Conservation (phyloP, 2,113 vertebrate genomes). For the Syngnathus scovelli region DNA sequence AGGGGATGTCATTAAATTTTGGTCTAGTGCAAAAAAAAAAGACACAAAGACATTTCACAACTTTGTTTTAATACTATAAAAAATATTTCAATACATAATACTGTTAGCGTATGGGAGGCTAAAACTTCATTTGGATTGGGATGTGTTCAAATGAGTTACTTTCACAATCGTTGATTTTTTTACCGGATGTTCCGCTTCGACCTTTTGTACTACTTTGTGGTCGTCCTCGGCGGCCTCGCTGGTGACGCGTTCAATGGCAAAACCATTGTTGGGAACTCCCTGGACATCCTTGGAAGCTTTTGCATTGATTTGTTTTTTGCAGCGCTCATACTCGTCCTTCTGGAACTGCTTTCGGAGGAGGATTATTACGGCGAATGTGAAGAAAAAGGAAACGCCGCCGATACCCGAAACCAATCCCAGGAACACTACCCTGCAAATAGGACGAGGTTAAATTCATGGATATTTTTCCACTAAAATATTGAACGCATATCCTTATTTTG, state of each 20-base stretch:
- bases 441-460: background rate
- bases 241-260: background rate
- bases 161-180: background rate
- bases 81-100: background rate
- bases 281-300: background rate
- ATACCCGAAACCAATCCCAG: constrained; percentile 64
- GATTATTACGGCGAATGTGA: constrained; percentile 62
- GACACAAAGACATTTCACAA: background rate
- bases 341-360: constrained; percentile 58
- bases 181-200: background rate
- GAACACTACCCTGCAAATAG: constrained; percentile 60
- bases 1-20: too few relatives aligned
- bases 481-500: too few relatives aligned
- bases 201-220: background rate
- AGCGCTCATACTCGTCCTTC: constrained; percentile 18
- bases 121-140: background rate
- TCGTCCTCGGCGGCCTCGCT: background rate
- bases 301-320: background rate
- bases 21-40: too few relatives aligned
- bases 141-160: constrained; percentile 2
- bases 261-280: background rate
- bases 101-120: too few relatives aligned
- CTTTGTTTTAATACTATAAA: background rate
- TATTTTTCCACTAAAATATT: too few relatives aligned
- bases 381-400: constrained; percentile 66